These are phyloP conservation scores for Coregonus sp. DNA, from an alignment of 2,797 vertebrate genomes.

Conservation along the genomic window DNA sequence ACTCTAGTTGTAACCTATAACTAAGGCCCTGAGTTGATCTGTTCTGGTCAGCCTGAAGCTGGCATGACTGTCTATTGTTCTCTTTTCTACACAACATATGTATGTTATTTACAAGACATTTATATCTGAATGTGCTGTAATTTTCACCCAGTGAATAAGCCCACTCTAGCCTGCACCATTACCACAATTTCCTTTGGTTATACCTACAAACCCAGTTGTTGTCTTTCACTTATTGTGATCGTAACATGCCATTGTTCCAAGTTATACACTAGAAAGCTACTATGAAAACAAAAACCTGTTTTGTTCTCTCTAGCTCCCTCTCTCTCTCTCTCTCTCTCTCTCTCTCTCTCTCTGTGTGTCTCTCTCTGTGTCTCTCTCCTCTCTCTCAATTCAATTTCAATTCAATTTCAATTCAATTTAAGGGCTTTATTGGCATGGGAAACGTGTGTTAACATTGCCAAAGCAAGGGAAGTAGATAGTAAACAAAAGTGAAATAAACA, in stretches of 20 bases:
- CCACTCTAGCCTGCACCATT: background rate
- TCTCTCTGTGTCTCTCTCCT: too few species aligned
- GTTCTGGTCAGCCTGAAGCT: too few species aligned
- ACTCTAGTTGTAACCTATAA: too few species aligned
- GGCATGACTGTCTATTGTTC: background rate
- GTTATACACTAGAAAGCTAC: background rate
- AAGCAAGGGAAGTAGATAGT: too few species aligned
- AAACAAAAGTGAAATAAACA: too few species aligned
- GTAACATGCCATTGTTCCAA: background rate
- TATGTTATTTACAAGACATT: background rate
- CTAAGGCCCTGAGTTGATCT: too few species aligned
- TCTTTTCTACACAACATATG: background rate
- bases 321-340: background rate
- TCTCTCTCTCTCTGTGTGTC: background rate
- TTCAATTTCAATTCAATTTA: too few species aligned
- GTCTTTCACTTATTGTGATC: background rate
- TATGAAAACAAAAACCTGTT: background rate
- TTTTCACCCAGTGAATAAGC: background rate
- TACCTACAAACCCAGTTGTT: background rate
- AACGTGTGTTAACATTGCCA: too few species aligned
- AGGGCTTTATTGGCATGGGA: too few species aligned
- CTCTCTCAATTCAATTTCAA: too few species aligned
- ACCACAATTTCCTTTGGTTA: background rate
- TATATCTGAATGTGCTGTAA: background rate
- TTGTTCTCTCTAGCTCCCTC: background rate